These are phyloP conservation scores for Caenorhabditis sulstoni DNA, from an alignment of 2,888 invertebrate genomes.

Conservation along the genomic window DNA sequence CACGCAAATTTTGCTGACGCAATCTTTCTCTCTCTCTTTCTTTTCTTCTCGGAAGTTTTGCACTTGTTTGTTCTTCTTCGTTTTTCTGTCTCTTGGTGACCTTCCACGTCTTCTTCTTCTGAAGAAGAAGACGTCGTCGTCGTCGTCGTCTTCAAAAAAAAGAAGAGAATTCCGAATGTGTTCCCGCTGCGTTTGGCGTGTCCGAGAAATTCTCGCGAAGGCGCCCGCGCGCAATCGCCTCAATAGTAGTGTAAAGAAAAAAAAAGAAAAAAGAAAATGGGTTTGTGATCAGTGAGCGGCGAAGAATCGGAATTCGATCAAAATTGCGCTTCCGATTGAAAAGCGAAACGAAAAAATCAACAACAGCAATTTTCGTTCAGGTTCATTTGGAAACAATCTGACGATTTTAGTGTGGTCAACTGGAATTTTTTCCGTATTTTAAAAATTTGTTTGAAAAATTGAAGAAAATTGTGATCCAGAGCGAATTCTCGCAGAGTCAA, in stretches of 20 bases:
- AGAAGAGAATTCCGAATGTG: neutral
- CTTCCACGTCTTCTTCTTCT: neutral
- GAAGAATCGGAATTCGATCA: neutral
- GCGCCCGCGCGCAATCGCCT: neutral
- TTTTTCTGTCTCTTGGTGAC: no score
- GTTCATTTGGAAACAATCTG: constrained; percentile 18
- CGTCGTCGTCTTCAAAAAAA: constrained; percentile 2
- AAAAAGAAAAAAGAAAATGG: constrained; percentile 8
- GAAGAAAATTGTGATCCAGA: no score
- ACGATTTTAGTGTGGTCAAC: constrained; percentile 7
- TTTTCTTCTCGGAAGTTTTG: neutral
- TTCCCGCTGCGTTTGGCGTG: no score
- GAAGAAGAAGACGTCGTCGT: neutral
- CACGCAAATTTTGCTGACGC: neutral
- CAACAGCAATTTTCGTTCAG: constrained; percentile 4
- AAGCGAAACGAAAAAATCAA: no score
- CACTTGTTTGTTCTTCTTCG: constrained; percentile 33
- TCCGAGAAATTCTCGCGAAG: neutral
- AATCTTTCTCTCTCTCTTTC: neutral
- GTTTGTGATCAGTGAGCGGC: constrained; percentile 42
- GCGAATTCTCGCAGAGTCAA: no score
- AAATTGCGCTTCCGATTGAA: no score
- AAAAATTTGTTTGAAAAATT: no score
- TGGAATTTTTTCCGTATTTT: no score
- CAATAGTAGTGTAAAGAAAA: neutral